These are phyloP conservation scores for Pangasius macronema DNA, from an alignment of 2,797 vertebrate species.

Conservation along the genomic window DNA sequence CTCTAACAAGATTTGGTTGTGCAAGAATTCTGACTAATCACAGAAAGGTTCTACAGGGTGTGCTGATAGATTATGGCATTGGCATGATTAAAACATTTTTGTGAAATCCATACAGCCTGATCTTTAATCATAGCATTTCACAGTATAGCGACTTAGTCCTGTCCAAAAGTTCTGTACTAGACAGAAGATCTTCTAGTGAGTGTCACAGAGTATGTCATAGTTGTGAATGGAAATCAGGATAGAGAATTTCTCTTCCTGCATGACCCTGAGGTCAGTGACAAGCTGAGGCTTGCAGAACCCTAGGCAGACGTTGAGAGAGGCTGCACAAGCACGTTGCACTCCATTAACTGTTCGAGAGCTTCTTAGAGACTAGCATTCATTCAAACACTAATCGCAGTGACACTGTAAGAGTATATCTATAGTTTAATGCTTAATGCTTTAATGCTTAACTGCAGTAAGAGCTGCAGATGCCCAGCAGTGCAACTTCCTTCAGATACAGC, in stretches of 20 bases:
- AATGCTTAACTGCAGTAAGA: conserved; percentile 18
- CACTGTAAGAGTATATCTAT: not conserved
- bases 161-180: not conserved
- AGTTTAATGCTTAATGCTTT: not conserved
- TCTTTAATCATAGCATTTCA: not conserved
- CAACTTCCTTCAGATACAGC: conserved; percentile 1
- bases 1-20: not conserved
- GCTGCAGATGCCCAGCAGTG: conserved; percentile 18
- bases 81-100: not conserved
- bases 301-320: conserved; percentile 43
- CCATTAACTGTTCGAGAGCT: conserved; percentile 10
- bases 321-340: not conserved
- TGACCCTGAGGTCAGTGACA: conserved; percentile 75
- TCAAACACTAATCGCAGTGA: conserved; percentile 22
- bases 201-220: conserved; percentile 22
- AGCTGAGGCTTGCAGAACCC: conserved; percentile 71
- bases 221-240: conserved; percentile 53
- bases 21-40: not conserved
- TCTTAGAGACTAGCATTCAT: not conserved
- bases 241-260: conserved; percentile 60
- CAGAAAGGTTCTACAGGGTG: not conserved
- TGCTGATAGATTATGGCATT: not conserved
- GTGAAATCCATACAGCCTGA: not conserved
- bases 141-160: not conserved
- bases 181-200: not conserved